These are phyloP conservation scores for Bubalus kerabau DNA, from an alignment of 2,113 vertebrate species.

Conservation along the genomic window DNA sequence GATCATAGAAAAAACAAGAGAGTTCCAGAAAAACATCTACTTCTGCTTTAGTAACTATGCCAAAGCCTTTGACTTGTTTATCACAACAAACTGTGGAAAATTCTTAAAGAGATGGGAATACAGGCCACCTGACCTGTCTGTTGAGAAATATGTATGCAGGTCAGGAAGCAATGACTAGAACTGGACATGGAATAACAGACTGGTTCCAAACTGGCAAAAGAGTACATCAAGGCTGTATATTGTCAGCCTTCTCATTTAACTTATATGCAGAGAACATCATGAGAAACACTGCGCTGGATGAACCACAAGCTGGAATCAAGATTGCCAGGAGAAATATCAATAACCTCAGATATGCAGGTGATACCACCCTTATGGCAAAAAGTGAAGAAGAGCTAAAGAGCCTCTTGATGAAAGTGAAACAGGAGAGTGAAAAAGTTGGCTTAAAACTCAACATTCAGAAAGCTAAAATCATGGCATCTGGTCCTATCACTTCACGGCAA, in stretches of 20 bases:
- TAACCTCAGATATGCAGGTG: neutral
- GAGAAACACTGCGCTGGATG: neutral
- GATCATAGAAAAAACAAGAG: neutral
- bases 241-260: neutral
- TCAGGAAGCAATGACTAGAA: neutral
- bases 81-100: neutral
- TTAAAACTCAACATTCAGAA: neutral
- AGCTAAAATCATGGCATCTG: neutral
- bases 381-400: neutral
- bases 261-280: neutral
- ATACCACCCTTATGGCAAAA: neutral
- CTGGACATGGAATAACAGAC: neutral
- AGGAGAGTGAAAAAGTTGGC: neutral
- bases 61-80: neutral
- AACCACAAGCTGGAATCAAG: neutral
- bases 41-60: neutral
- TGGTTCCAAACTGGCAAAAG: neutral
- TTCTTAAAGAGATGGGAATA: neutral
- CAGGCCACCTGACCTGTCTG: neutral
- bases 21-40: neutral
- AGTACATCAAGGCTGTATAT: accelerated
- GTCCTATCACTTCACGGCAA: neutral
- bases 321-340: neutral
- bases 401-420: neutral
- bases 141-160: neutral